A percentile compares a stretch with the other conserved stretches of the same genome.
Evolutionary conservation across 1,140 invertebrate genomes (phyloP).

Genomic region (Leptonema lineaticorne): DNA sequence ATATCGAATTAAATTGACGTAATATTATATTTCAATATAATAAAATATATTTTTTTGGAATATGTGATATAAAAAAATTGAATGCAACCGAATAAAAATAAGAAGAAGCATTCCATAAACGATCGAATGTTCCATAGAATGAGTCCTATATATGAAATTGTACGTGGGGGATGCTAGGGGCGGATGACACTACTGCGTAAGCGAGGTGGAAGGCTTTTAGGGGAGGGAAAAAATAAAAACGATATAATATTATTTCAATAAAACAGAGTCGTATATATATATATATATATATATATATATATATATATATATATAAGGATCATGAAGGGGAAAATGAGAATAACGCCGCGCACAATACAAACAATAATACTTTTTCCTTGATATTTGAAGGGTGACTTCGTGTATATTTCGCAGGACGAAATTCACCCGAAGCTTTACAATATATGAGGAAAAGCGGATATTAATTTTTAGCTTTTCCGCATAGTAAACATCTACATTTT

Average conservation of each 20-base stretch:
- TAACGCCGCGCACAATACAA: constrained; percentile 10
- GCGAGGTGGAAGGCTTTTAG: not conserved
- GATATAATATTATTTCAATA: constrained; percentile 14
- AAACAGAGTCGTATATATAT: not conserved
- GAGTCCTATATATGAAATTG: not conserved
- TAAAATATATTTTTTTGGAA: too few relatives aligned
- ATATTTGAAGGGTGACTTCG: constrained; percentile 7
- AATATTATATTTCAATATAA: too few relatives aligned
- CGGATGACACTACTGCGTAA: too few relatives aligned
- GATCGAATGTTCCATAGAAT: not conserved
- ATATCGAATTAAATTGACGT: too few relatives aligned
- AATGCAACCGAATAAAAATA: too few relatives aligned
- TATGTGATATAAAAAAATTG: too few relatives aligned
- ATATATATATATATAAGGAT: not conserved
- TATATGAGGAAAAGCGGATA: constrained; percentile 6
- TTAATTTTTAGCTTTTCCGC: constrained; percentile 5
- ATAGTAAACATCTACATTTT: not conserved
- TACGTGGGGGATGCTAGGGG: not conserved
- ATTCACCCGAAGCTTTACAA: not conserved
- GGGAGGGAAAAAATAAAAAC: not conserved
- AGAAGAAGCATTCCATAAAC: not conserved
- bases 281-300: too few relatives aligned
- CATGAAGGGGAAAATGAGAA: not conserved
- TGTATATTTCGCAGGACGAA: not conserved
- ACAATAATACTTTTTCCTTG: constrained; percentile 8